phyloP scores from a whole-genome alignment of 1,140 invertebrate genomes.

The Drosophila sechellia region DNA sequence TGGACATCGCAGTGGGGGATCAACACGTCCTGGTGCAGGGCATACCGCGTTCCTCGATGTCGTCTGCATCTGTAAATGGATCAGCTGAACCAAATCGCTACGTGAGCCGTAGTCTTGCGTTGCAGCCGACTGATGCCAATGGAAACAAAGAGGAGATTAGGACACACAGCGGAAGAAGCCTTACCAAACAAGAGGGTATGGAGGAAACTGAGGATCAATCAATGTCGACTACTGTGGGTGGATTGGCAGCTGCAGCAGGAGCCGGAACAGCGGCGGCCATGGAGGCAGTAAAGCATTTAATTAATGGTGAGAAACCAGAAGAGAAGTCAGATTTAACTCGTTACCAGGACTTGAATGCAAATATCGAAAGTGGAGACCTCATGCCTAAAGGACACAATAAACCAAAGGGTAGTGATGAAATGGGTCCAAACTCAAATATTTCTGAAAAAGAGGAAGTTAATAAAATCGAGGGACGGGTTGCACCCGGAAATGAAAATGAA shows the following conservation, averaged over 20 bases:
- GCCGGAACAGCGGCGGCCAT: conserved; percentile 53
- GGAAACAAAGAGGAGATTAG: conserved; percentile 39
- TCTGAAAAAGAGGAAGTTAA: not conserved
- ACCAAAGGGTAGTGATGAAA: conserved; percentile 29
- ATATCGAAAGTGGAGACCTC: not conserved
- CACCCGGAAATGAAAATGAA: not conserved
- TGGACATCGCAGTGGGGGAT: conserved; percentile 81
- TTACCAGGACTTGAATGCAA: conserved; percentile 21
- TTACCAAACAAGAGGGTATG: conserved; percentile 47
- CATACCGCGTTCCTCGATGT: conserved; percentile 65
- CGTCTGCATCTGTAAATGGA: conserved; percentile 53
- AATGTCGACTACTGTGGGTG: conserved; percentile 24
- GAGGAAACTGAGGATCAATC: conserved; percentile 42
- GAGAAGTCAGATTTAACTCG: not conserved
- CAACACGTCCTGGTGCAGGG: conserved; percentile 82
- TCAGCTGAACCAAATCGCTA: conserved; percentile 53
- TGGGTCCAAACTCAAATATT: not conserved
- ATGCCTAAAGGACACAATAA: not conserved
- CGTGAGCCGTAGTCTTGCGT: conserved; percentile 62
- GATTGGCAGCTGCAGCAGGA: conserved; percentile 25
- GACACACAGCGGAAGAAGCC: conserved; percentile 53
- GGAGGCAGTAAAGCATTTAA: conserved; percentile 63
- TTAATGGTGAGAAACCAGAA: conserved; percentile 5
- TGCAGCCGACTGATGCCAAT: conserved; percentile 56
- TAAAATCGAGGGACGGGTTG: not conserved